A percentile compares a stretch with the other conserved stretches of the same genome.
Evolutionary conservation across 2,888 invertebrate genomes (phyloP).

Genomic region (Acleris cristana): DNA sequence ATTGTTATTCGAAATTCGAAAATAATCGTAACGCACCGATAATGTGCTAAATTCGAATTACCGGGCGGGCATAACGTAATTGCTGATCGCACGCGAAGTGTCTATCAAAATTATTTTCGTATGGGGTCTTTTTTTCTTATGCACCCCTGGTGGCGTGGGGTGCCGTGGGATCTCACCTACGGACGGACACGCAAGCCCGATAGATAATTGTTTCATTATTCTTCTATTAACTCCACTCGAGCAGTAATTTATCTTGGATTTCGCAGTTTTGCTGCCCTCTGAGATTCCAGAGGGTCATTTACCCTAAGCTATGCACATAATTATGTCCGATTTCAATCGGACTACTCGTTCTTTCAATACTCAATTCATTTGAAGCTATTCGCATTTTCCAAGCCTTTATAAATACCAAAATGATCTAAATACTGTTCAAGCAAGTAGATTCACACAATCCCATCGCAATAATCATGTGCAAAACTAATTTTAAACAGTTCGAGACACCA

Average conservation of each 20-base stretch:
- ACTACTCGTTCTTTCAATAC: neutral
- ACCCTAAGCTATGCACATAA: conserved; percentile 12
- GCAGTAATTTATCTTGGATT: conserved; percentile 65
- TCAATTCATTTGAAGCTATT: neutral
- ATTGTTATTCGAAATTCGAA: conserved; percentile 59
- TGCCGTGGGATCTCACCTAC: conserved; percentile 58
- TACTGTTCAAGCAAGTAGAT: conserved; percentile 15
- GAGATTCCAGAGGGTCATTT: conserved; percentile 26
- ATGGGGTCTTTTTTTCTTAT: conserved; percentile 71
- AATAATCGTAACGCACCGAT: conserved; percentile 74
- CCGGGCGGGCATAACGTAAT: conserved; percentile 65
- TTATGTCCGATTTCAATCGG: conserved; percentile 12
- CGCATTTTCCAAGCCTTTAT: neutral
- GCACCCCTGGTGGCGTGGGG: conserved; percentile 62
- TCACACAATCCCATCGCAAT: conserved; percentile 32
- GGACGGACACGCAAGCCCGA: conserved; percentile 70
- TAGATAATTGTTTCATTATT: conserved; percentile 82
- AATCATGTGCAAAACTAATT: conserved; percentile 38
- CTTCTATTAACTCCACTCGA: conserved; percentile 79
- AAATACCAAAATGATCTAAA: conserved; percentile 8
- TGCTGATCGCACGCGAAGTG: conserved; percentile 79
- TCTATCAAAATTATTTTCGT: conserved; percentile 82
- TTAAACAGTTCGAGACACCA: conserved; percentile 63
- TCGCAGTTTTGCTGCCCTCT: conserved; percentile 32
- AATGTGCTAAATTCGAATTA: conserved; percentile 80